Base-by-base conservation (phyloP, 1,140 invertebrate genomes). In the Camponotus floridanus region DNA sequence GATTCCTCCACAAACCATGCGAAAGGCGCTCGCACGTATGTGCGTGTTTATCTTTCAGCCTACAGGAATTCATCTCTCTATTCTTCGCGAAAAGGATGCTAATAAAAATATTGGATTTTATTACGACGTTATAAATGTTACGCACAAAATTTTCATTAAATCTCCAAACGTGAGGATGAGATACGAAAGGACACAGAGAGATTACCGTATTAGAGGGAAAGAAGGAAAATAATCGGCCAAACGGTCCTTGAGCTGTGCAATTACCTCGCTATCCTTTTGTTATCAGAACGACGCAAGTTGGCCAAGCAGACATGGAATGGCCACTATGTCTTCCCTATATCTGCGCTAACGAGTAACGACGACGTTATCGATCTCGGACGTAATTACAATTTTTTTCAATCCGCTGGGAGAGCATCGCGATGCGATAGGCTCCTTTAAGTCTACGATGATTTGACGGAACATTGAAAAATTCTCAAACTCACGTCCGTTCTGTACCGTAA, bases 181-280 rank as follows among this genome's bases (percentile, higher is more conserved):
- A 45, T 57, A 61, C 59, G 48, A 73, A 48, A 48, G 62, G 48
- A 83, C 51, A 45, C 18, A 65, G 80, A 65, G 80, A 64, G 36
- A 74, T 73, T 36, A 45, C 21, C 26, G 68, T 73, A 18, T 57
- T 73, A 67, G 67, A 39, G 13, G 26, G 11, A 55, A 83, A 48
- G 45, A 67, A 83, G 59, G 31, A 81, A 61, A 86, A 79, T 88
- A 78, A 85, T 68, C 81, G 83, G 65, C 61, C 36, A 51, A 76
- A 61, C 55, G 57, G 74, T 26, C 51, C 76, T 80, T 59, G 78
- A 86, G 59, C 68, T 76, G 39, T 76, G 57, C 86, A 88, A 88
- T 88, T 88, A 88, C 86, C 83, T 61, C 59, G 59, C 64, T 88
- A 87, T 88, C 86, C 86, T 88, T 88, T 88, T 74, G 79, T 88